Evolutionary conservation across 1,140 invertebrate genomes (phyloP).

Genomic region (Drosophila kanapiae): DNA sequence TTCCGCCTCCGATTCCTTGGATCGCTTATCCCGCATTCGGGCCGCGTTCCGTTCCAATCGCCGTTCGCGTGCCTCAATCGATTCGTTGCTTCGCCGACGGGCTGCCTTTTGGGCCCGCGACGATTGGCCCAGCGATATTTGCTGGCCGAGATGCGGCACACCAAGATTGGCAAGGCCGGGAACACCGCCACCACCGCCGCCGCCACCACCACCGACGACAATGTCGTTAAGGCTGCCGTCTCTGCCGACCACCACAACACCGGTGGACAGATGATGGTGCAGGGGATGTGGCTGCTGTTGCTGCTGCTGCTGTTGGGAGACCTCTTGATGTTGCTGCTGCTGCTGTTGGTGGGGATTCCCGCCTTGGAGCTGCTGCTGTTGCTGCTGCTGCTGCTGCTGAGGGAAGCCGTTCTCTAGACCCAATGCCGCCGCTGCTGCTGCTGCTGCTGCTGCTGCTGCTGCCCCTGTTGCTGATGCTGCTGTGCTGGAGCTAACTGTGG

Average conservation of each 20-base stretch:
- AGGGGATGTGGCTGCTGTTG: constrained; percentile 66
- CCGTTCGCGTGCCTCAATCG: constrained; percentile 74
- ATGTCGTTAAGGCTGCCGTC: constrained; percentile 6
- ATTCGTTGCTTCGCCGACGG: constrained; percentile 81
- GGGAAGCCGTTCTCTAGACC: constrained; percentile 65
- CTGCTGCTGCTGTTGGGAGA: constrained; percentile 53
- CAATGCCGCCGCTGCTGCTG: constrained; percentile 31
- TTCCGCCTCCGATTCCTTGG: constrained; percentile 79
- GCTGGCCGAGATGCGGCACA: constrained; percentile 44
- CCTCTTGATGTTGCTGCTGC: constrained; percentile 50
- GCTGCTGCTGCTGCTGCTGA: constrained; percentile 50
- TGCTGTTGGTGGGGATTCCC: constrained; percentile 55
- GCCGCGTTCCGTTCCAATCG: constrained; percentile 81
- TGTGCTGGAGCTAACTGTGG: constrained; percentile 21
- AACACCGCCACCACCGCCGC: constrained; percentile 26
- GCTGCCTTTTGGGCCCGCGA: constrained; percentile 78
- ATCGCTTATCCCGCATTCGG: constrained; percentile 80
- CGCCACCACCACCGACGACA: background rate
- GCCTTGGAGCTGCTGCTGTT: constrained; percentile 44
- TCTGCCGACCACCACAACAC: constrained; percentile 56
- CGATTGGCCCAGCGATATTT: constrained; percentile 37
- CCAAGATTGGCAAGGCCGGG: constrained; percentile 35
- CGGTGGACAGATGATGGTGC: constrained; percentile 78
- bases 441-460: constrained; percentile 10
- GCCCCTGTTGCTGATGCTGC: background rate